Evolutionary conservation across 92 coral and sea anemone species (phyloP).

Genomic region (Ricordea florida): DNA sequence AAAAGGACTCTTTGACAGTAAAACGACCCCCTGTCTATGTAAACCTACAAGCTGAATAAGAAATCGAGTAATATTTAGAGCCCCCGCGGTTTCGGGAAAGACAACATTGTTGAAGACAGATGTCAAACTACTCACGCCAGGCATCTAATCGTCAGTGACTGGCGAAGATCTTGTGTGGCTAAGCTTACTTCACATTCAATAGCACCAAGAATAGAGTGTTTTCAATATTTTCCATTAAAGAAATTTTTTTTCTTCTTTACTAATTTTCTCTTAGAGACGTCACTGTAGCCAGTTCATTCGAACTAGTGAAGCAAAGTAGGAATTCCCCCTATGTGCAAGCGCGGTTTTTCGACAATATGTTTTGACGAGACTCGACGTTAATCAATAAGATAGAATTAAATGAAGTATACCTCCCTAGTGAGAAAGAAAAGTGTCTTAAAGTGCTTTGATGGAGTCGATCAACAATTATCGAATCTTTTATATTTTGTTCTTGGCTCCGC

Average conservation of each 20-base stretch:
- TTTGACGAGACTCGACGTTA: conserved; percentile 29
- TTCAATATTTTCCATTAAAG: no score
- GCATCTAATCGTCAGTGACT: conserved; percentile 17
- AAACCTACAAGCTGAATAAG: conserved; percentile 51
- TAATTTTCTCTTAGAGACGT: no score
- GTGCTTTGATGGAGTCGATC: conserved; percentile 46
- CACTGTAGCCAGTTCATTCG: no score
- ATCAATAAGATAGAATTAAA: conserved; percentile 43
- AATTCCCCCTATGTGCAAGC: no score
- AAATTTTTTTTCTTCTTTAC: no score
- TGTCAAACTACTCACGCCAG: conserved; percentile 59
- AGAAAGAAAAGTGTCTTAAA: conserved; percentile 33
- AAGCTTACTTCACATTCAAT: neutral
- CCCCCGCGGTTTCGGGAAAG: conserved; percentile 50
- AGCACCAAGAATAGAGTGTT: neutral
- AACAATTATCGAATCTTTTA: conserved; percentile 22
- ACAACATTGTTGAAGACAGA: conserved; percentile 52
- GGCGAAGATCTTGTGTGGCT: neutral
- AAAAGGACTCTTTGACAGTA: conserved; percentile 19
- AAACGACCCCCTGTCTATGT: conserved; percentile 28
- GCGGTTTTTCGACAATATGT: conserved; percentile 29
- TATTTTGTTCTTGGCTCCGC: neutral
- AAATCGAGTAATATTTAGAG: conserved; percentile 58
- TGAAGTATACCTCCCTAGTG: conserved; percentile 28
- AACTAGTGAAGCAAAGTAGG: no score